phyloP scores from a whole-genome alignment of 92 coral and sea anemone genomes.

The Paramuricea clavata region DNA sequence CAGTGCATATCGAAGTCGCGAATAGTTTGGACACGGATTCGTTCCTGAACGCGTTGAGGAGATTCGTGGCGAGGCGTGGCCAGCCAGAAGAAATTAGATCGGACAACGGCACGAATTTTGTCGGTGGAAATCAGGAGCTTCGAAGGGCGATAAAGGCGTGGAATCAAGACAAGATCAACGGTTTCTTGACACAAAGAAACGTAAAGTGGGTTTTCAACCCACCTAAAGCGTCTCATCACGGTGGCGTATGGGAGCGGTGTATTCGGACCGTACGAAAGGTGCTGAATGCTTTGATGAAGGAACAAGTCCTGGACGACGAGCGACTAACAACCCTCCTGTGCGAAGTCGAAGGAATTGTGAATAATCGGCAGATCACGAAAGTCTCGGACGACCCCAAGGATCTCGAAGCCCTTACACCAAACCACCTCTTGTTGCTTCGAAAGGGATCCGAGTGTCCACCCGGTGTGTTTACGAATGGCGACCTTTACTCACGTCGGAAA shows the following conservation, averaged over 20 bases:
- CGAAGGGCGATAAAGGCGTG: constrained; percentile 36
- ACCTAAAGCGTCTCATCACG: neutral
- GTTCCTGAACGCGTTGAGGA: constrained; percentile 33
- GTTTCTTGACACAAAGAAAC: neutral
- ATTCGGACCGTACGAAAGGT: constrained; percentile 17
- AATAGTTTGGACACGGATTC: constrained; percentile 46
- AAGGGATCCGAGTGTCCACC: constrained; percentile 10
- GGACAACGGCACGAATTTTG: neutral
- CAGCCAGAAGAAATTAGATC: neutral
- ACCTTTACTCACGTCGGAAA: neutral
- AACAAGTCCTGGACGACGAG: constrained; percentile 30
- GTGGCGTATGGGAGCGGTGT: constrained; percentile 13
- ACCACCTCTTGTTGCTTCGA: neutral
- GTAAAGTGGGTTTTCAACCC: constrained; percentile 4
- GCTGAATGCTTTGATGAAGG: constrained; percentile 14
- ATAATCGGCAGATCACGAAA: constrained; percentile 16
- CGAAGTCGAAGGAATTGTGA: constrained; percentile 32
- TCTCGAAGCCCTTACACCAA: neutral
- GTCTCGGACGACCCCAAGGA: constrained; percentile 32
- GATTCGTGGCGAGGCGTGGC: neutral
- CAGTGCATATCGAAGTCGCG: constrained; percentile 58
- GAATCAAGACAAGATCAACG: constrained; percentile 9
- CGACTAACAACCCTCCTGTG: constrained; percentile 22
- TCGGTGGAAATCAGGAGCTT: neutral
- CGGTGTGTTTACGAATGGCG: neutral